Evolutionary conservation across 2,113 vertebrate species (phyloP), one percentile per base, ranked within the genome.

Genomic region (Rattus rattus): DNA sequence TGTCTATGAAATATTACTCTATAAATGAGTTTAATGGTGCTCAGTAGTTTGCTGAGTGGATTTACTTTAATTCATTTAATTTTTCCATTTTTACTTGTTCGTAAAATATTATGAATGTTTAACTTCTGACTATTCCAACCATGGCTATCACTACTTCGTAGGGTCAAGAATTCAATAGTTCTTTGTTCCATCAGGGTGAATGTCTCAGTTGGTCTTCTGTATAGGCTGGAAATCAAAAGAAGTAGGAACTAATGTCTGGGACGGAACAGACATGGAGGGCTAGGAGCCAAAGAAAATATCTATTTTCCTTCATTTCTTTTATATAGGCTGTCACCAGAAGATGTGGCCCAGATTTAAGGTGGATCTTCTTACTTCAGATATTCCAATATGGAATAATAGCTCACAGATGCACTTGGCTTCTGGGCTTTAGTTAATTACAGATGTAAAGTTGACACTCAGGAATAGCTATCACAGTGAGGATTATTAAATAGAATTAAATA

Each of bases 101-200:
- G 59, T 59, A 84, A 94, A 88, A 36, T 88, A 88, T 54, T 87
- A 86, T 90, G 33, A 90, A 56, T 83, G 11, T 39, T 76, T 94
- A 7, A 77, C 47, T 91, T 92, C n/a, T 28, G 56, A 61, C 24
- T 84, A 63, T 4, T 16, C 24, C 59, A 63, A 10, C 39, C 26
- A 63, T 63, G n/a, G 13, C 59, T 63, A 3, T 39, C n/a, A 63
- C 81, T 1, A 43, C 14, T 14, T 43, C 11, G 13, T 43, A 39
- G 4, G 0, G 24, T n/a, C 24, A 28, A 63, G 22, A 63, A 84
- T 43, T 3, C 36, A 39, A 26, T 39, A 83, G 59, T 28, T 61
- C 13, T 63, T 43, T 84, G n/a, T 63, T 43, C 7, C 7, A 43
- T 63, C 7, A 43, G 0, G 13, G 4, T 30, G 24, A 7, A 84